phyloP scores from a whole-genome alignment of 2,888 invertebrate species.

The Diaprepes abbreviatus region DNA sequence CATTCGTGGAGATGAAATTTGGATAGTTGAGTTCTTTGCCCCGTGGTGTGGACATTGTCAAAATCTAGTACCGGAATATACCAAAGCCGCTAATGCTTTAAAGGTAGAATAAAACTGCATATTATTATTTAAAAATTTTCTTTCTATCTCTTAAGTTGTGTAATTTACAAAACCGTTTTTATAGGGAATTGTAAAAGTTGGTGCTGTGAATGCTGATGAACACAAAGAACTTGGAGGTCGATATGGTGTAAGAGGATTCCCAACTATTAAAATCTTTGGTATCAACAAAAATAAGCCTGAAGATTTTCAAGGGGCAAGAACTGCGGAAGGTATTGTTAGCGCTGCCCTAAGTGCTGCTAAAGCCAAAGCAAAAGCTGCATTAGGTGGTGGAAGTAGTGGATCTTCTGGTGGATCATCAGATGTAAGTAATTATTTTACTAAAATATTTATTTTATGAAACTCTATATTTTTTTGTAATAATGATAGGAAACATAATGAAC shows the following conservation, averaged over 20 bases:
- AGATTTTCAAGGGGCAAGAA: constrained; percentile 88
- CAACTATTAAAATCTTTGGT: constrained; percentile 96
- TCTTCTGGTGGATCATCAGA: constrained; percentile 57
- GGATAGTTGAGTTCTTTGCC: constrained; percentile 97
- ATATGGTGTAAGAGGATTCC: constrained; percentile 92
- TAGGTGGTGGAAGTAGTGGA: constrained; percentile 75
- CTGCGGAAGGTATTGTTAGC: constrained; percentile 89
- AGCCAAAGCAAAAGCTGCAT: constrained; percentile 78
- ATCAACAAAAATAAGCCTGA: constrained; percentile 85
- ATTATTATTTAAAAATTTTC: neutral
- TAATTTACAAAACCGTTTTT: neutral
- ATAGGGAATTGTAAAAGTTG: constrained; percentile 93
- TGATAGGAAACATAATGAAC: too few species aligned
- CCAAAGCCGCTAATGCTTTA: constrained; percentile 91
- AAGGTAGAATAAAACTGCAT: constrained; percentile 73
- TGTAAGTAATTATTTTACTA: constrained; percentile 47
- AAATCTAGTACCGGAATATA: constrained; percentile 91
- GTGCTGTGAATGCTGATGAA: constrained; percentile 93
- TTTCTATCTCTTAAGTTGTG: too few species aligned
- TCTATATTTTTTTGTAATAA: neutral
- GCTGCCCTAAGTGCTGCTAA: constrained; percentile 84
- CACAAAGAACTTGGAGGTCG: constrained; percentile 85
- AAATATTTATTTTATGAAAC: constrained; percentile 1
- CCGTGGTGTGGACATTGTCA: constrained; percentile 98
- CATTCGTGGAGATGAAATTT: constrained; percentile 85